phyloP scores from a whole-genome alignment of 53 echinoderm and acorn worm species.

The Paelopatides confundens region DNA sequence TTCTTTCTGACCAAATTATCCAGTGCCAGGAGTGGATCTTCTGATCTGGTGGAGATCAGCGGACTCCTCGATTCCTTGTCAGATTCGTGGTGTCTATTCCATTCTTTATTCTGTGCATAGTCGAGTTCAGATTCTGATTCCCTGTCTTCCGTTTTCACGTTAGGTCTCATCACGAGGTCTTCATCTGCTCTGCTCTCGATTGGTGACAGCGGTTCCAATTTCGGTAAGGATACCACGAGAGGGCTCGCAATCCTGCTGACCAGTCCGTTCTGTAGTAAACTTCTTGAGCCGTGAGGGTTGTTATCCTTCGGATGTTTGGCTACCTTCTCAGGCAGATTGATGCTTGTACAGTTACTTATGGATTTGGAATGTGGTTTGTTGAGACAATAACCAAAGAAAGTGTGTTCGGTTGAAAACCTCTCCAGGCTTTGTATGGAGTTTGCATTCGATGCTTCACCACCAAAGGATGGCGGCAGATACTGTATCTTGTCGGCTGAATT shows the following conservation, averaged over 20 bases:
- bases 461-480: conserved; percentile 39
- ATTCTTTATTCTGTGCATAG: neutral
- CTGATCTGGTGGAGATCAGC: neutral
- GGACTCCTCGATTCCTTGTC: neutral
- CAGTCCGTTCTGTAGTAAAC: neutral
- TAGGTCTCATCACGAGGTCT: neutral
- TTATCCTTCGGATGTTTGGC: neutral
- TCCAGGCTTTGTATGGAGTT: conserved; percentile 44
- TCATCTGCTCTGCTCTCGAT: neutral
- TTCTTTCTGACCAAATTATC: conserved; percentile 31
- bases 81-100: neutral
- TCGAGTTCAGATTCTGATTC: neutral
- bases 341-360: neutral
- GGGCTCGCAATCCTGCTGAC: neutral
- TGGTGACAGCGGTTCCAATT: neutral
- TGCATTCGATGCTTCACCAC: conserved; percentile 6
- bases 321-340: neutral
- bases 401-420: conserved; percentile 11
- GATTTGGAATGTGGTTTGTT: conserved; percentile 18
- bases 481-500: conserved; percentile 14
- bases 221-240: conserved; percentile 3
- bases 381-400: neutral
- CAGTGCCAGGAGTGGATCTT: conserved; percentile 26
- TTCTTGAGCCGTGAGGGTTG: neutral
- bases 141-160: neutral